A percentile compares a stretch with the other conserved stretches of the same genome.
Conservation (phyloP, 64 coral and sea anemone species). For the Astreopora myriophthalma region DNA sequence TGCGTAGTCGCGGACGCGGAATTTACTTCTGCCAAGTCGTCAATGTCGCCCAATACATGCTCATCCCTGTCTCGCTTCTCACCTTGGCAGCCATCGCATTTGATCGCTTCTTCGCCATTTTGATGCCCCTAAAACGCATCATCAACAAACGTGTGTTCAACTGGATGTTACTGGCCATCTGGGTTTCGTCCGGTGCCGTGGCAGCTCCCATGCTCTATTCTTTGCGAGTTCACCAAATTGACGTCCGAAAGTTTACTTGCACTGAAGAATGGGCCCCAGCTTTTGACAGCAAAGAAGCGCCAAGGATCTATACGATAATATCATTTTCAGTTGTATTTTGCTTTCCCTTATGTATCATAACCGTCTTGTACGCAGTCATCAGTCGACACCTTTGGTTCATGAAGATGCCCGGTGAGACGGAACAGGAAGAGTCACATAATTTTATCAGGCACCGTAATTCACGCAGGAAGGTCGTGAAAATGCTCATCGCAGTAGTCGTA, state of each 20-base stretch:
- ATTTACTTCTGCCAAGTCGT: slow-evolving; percentile 65
- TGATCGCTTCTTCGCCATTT: slow-evolving; percentile 72
- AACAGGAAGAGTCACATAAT: slow-evolving; percentile 6
- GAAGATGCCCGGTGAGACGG: slow-evolving; percentile 43
- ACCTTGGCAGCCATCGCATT: slow-evolving; percentile 63
- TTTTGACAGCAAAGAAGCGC: slow-evolving; percentile 28
- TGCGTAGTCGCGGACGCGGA: not conserved
- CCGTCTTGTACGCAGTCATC: slow-evolving; percentile 55
- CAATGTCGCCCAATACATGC: slow-evolving; percentile 55
- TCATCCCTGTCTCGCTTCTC: slow-evolving; percentile 53
- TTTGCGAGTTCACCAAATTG: not conserved
- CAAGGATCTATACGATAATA: slow-evolving; percentile 6
- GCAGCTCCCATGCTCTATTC: slow-evolving; percentile 37
- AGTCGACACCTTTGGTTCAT: slow-evolving; percentile 40
- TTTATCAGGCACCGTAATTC: slow-evolving; percentile 13
- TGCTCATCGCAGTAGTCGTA: slow-evolving; percentile 57
- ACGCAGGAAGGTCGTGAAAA: slow-evolving; percentile 65
- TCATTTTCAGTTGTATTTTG: slow-evolving; percentile 41
- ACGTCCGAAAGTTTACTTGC: not conserved
- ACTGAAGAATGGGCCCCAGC: slow-evolving; percentile 51
- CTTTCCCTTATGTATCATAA: slow-evolving; percentile 32
- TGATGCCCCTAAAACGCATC: slow-evolving; percentile 54
- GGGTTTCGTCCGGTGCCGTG: slow-evolving; percentile 19
- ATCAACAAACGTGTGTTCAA: slow-evolving; percentile 54
- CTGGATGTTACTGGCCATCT: slow-evolving; percentile 20